A percentile compares a stretch with the other conserved stretches of the same genome.
phyloP scores from a whole-genome alignment of 2,113 vertebrate species.

The Pseudorasbora parva region DNA sequence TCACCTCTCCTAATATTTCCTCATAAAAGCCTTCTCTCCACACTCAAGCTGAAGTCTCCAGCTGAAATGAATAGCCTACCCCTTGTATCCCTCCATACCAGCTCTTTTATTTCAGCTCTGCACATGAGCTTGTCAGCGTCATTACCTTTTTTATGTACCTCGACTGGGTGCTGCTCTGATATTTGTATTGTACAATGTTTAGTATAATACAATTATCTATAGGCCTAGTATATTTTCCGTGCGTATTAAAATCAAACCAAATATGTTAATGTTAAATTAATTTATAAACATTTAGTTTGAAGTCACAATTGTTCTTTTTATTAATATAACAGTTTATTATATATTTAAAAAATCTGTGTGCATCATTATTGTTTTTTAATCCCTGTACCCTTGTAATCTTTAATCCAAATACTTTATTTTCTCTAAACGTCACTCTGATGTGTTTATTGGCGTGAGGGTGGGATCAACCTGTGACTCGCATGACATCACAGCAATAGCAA shows the following conservation, averaged over 20 bases:
- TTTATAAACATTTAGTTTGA: too few species aligned
- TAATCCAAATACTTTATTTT: too few species aligned
- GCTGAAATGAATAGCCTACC: slow-evolving; percentile 49
- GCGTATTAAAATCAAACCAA: background rate
- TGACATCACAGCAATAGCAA: too few species aligned
- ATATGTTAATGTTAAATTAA: background rate
- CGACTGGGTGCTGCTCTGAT: background rate
- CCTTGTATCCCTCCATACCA: background rate
- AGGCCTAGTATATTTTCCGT: background rate
- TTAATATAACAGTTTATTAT: too few species aligned
- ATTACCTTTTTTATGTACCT: background rate
- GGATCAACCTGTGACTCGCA: too few species aligned
- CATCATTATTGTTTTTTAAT: too few species aligned
- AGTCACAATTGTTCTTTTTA: too few species aligned
- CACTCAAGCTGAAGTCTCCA: slow-evolving; percentile 61
- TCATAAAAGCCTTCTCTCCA: slow-evolving; percentile 60
- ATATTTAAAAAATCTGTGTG: too few species aligned
- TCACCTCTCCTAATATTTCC: slow-evolving; percentile 74
- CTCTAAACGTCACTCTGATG: too few species aligned
- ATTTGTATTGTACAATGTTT: background rate
- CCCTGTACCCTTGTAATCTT: too few species aligned
- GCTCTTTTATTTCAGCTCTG: slow-evolving; percentile 11
- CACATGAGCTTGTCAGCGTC: background rate
- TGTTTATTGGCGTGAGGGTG: too few species aligned
- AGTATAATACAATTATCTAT: background rate